Base-by-base conservation (phyloP, 2,797 vertebrate species). In the Argya squamiceps region DNA sequence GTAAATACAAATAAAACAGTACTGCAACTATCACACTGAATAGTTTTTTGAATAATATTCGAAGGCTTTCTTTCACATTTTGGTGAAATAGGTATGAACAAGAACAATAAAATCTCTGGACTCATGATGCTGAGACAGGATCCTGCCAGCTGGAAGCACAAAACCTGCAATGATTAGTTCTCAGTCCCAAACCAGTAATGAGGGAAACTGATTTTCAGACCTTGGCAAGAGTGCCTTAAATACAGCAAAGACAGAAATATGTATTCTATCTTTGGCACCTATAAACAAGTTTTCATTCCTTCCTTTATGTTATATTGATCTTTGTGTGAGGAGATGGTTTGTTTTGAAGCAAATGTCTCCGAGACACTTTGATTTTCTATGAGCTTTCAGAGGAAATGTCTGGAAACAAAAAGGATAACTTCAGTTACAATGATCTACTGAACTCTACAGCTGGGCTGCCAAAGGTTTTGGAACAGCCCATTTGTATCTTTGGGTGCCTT, bases 401-500 rank as follows among this genome's bases (percentile, higher is more conserved):
- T 79, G 39, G 15, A 58, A 73, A 81, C 59, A 64, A 46, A 74
- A 83, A 41, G 10, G 52, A 22, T 64, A 49, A 59, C 80, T 82
- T 71, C 22, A 29, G 24, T n/a, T 47, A 4, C 6, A 10, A 6
- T 12, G n/a, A 73, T 53, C 36, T 36, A 11, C 52, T n/a, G 55
- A 73, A 36, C 0, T 0, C 49, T 78, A 65, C 19, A 39, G 21
- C n/a, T 2, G 1, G 46, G 37, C 30, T 76, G 50, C 23, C 5
- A 6, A 18, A 0, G 4, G 14, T 15, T 24, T 30, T 39, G 32
- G 49, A 84, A 4, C 2, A 10, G 5, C 43, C 56, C 11, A 6
- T 84, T 87, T 58, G 4, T 47, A 19, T 12, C 36, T 74, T n/a
- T 34, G 39, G 63, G 11, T 41, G 23, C 18, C 15, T 73, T 82